Evolutionary conservation across 2,797 vertebrate genomes (phyloP).

Genomic region (Gambelia wislizenii): DNA sequence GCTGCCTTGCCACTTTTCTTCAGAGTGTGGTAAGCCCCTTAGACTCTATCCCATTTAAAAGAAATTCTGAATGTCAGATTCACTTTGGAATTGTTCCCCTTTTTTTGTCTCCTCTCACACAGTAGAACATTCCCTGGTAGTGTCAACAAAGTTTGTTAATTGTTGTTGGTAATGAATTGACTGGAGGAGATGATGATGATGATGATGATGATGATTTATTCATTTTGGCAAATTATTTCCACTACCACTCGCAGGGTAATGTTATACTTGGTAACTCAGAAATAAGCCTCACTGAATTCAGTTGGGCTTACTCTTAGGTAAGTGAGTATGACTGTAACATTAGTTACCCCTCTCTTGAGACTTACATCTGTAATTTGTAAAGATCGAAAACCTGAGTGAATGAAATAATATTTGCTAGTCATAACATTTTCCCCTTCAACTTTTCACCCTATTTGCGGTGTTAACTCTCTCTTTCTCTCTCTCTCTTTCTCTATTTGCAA

Average conservation of each 20-base stretch:
- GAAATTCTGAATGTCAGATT: slow-evolving; percentile 40
- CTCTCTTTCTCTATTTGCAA: neutral
- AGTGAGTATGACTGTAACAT: neutral
- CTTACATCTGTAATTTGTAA: slow-evolving; percentile 54
- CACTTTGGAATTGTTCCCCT: slow-evolving; percentile 38
- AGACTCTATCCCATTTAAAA: slow-evolving; percentile 44
- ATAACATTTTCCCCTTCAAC: slow-evolving; percentile 35
- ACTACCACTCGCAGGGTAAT: neutral
- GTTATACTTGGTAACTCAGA: neutral
- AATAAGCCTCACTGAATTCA: neutral
- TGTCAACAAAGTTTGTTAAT: slow-evolving; percentile 55
- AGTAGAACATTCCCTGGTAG: slow-evolving; percentile 24
- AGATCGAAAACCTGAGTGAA: slow-evolving; percentile 60
- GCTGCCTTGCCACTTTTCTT: no score
- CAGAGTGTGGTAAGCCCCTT: no score
- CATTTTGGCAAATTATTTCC: slow-evolving; percentile 54
- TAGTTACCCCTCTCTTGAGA: slow-evolving; percentile 47
- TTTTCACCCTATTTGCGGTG: slow-evolving; percentile 3
- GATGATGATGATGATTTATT: slow-evolving; percentile 15
- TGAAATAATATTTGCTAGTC: slow-evolving; percentile 55
- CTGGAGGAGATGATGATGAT: slow-evolving; percentile 34
- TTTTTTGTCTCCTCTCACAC: slow-evolving; percentile 20
- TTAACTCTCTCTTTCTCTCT: neutral
- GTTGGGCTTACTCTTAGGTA: neutral
- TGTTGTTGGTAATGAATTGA: slow-evolving; percentile 55